Evolutionary conservation across 2,888 invertebrate genomes (phyloP).

Genomic region (Dendrolimus houi): DNA sequence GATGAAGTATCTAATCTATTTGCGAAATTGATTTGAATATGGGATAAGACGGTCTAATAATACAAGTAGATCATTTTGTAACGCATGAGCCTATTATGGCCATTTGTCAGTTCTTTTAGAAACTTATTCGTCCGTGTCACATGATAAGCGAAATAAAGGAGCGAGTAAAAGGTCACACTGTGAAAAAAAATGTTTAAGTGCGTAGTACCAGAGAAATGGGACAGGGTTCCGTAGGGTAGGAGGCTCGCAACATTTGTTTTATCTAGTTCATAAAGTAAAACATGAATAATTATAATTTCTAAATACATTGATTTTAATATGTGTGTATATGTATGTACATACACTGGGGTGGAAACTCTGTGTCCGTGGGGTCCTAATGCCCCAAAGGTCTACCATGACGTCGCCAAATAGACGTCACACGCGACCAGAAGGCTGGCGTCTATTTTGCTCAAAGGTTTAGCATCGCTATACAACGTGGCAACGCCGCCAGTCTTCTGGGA

Average conservation of each 20-base stretch:
- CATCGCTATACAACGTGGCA: too few species aligned
- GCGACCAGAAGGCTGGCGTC: too few species aligned
- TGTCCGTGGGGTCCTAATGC: too few species aligned
- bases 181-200: conserved; percentile 13
- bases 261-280: not conserved
- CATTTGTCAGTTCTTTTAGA: conserved; percentile 46
- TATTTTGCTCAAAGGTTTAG: too few species aligned
- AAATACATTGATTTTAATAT: not conserved
- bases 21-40: conserved; percentile 10
- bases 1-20: not conserved
- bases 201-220: not conserved
- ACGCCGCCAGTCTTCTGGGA: too few species aligned
- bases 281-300: not conserved
- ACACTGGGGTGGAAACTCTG: too few species aligned
- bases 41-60: conserved; percentile 6
- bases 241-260: not conserved
- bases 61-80: conserved; percentile 4
- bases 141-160: conserved; percentile 53
- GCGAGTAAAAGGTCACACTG: conserved; percentile 39
- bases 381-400: too few species aligned
- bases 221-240: not conserved
- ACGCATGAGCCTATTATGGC: conserved; percentile 12
- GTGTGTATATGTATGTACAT: too few species aligned
- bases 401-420: too few species aligned
- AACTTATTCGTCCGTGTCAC: conserved; percentile 46